Evolutionary conservation across 2,113 vertebrate genomes (phyloP), one percentile per base, ranked within the genome.

Genomic region (Anarhynchus alexandrinus): DNA sequence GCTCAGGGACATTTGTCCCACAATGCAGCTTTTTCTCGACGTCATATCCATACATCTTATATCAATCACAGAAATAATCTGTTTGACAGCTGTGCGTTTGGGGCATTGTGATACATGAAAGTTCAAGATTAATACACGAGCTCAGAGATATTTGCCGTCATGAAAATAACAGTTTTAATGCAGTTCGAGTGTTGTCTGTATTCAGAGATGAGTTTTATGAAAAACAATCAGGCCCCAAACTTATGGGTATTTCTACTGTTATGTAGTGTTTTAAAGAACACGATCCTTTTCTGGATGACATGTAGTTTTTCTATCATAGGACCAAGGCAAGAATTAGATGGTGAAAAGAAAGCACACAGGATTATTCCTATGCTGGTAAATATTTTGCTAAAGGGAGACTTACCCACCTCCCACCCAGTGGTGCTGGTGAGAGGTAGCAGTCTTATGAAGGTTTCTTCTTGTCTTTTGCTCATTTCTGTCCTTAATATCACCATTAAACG

Each of bases 1-100:
- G 54, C 86, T 95, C 70, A 90, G 96, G 83, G 84, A 95, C 32
- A 49, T 93, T 96, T 81, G 78, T 93, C 89, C 93, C 87, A 94
- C 93, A 94, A 70, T 91, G 74, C 62, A 96, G 87, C 74, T 73
- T 95, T 96, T 95, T 95, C 93, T 93, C 15, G 1, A 88, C 15
- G 66, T 93, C 96, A 91, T 94, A 95, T 77, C 94, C 95, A 94
- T 96, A 91, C 82, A 87, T 91, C 86, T 85, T 94, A 42, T 34
- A 91, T 94, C 95, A 93, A 71, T 96, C 96, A 93, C 89, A 77
- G 94, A 94, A 95, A 97, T 95, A 97, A 97, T 97, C 89, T 93
- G 11, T 96, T 96, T 97, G 97, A 96, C 95, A 97, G 94, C 74
- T 97, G 18, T 86, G 94, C 18, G 9, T 94, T 91, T 90, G 78